Evolutionary conservation across 2,113 vertebrate genomes (phyloP), one percentile per base, ranked within the genome.

Genomic region (Prinia subflava): DNA sequence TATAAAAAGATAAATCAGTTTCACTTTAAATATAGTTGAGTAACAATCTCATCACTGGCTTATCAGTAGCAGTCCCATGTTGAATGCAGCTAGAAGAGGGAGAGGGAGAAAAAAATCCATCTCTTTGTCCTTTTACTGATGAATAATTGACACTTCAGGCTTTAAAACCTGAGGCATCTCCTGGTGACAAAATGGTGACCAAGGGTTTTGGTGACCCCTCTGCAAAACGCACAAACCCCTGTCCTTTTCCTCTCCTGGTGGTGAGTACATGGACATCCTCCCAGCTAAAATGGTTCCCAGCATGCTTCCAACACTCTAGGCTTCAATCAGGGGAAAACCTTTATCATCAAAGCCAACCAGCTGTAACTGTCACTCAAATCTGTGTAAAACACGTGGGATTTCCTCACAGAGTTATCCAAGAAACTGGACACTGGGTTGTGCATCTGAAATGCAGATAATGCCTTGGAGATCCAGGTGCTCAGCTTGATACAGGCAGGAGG

Each of bases 371-470:
- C 46, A 15, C 31, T 76, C 0, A 3, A 24, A 24, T 27, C 41
- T 44, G 30, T 3, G 5, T 44, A 39, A 18, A 78, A 21, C 37
- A 46, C 0, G 0, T 18, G 49, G 20, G 39, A 39, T 86, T 73
- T 80, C 49, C 24, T 20, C 47, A 35, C 37, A 53, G 87, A 68
- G 44, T 52, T 67, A 47, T 37, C 41, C 18, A 15, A 89, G 49
- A 68, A 83, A 63, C 5, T 0, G 0, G 28, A 4, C 10, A n/a
- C 27, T 53, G 35, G 12, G 4, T 17, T 69, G 49, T 47, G 22
- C 1, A 1, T 63, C 2, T 57, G 59, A 81, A 69, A 62, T 35
- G 30, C n/a, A 82, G 37, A 18, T 16, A 25, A 15, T 30, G 16
- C n/a, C 11, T 42, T 44, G 50, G 33, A 69, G 49, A 57, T 35